Evolutionary conservation across 2,113 vertebrate species (phyloP).

Genomic region (Aegotheles bennettii): DNA sequence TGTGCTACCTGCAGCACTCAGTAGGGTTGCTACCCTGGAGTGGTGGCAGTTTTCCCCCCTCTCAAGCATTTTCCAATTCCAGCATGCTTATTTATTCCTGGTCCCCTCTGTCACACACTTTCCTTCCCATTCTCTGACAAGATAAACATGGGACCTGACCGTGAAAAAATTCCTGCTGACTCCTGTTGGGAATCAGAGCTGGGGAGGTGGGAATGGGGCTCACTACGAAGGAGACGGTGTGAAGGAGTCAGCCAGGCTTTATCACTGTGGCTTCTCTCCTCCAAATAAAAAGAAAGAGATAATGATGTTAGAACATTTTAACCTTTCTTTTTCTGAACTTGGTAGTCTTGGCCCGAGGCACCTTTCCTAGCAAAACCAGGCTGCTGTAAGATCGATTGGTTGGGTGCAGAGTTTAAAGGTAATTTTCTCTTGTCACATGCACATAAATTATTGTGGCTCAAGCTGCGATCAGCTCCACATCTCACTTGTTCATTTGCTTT

Average conservation of each 20-base stretch:
- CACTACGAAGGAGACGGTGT: background rate
- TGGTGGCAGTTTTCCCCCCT: background rate
- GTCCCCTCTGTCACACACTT: background rate
- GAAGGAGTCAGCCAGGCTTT: slow-evolving; percentile 11
- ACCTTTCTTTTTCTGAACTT: slow-evolving; percentile 61
- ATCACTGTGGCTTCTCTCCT: background rate
- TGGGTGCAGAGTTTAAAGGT: slow-evolving; percentile 58
- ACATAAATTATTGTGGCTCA: slow-evolving; percentile 61
- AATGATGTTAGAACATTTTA: slow-evolving; percentile 63
- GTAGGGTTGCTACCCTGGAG: background rate
- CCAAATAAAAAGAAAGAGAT: slow-evolving; percentile 27
- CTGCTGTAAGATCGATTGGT: slow-evolving; percentile 61
- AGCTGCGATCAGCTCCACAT: slow-evolving; percentile 23
- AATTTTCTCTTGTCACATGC: slow-evolving; percentile 65
- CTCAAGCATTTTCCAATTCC: background rate
- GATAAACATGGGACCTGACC: background rate
- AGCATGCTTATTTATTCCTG: background rate
- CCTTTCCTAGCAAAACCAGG: slow-evolving; percentile 55
- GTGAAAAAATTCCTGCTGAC: background rate
- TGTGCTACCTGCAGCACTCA: background rate
- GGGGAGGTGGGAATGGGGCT: background rate
- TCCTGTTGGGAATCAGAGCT: background rate
- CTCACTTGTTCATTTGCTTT: background rate
- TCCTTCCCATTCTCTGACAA: background rate
- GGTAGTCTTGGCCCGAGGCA: slow-evolving; percentile 52